Percentiles rank a stretch among this genome's conserved stretches.
phyloP scores from a whole-genome alignment of 2,113 vertebrate species.

The Cyphomyrus discorhynchus region DNA sequence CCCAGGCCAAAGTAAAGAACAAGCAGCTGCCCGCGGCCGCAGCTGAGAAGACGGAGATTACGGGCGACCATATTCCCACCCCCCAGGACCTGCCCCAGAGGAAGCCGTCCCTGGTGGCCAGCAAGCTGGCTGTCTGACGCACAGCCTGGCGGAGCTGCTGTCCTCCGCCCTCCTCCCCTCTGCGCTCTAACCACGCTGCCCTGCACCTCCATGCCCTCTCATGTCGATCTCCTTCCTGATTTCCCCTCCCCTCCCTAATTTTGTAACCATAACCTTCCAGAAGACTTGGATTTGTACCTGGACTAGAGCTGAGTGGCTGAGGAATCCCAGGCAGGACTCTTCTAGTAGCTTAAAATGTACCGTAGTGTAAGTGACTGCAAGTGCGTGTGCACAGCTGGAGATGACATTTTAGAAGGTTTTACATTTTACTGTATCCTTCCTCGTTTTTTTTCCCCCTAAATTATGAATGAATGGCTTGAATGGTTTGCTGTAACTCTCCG shows the following conservation, averaged over 20 bases:
- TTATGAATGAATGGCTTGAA: slow-evolving; percentile 66
- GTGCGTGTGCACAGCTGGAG: slow-evolving; percentile 71
- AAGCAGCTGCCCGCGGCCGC: slow-evolving; percentile 85
- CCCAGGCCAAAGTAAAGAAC: slow-evolving; percentile 97
- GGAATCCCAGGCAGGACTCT: slow-evolving; percentile 25
- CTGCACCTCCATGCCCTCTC: slow-evolving; percentile 35
- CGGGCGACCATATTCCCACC: slow-evolving; percentile 97
- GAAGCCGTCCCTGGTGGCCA: slow-evolving; percentile 96
- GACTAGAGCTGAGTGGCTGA: slow-evolving; percentile 44
- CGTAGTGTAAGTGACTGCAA: slow-evolving; percentile 37
- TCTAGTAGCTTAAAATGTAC: slow-evolving; percentile 34
- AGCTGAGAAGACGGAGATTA: slow-evolving; percentile 93
- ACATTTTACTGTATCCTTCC: slow-evolving; percentile 71
- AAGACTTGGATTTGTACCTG: slow-evolving; percentile 50
- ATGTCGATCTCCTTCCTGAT: slow-evolving; percentile 36
- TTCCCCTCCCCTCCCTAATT: slow-evolving; percentile 36
- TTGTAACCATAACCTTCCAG: slow-evolving; percentile 62
- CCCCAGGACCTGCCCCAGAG: slow-evolving; percentile 97
- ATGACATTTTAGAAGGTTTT: slow-evolving; percentile 68
- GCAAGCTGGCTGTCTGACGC: slow-evolving; percentile 63
- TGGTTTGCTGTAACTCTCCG: slow-evolving; percentile 63
- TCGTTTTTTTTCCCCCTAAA: slow-evolving; percentile 59
- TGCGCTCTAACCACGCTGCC: slow-evolving; percentile 27
- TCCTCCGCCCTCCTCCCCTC: slow-evolving; percentile 44
- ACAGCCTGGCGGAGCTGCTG: slow-evolving; percentile 42